Conservation (phyloP, 2,888 invertebrate genomes). For the Acanthacorydalis orientalis region DNA sequence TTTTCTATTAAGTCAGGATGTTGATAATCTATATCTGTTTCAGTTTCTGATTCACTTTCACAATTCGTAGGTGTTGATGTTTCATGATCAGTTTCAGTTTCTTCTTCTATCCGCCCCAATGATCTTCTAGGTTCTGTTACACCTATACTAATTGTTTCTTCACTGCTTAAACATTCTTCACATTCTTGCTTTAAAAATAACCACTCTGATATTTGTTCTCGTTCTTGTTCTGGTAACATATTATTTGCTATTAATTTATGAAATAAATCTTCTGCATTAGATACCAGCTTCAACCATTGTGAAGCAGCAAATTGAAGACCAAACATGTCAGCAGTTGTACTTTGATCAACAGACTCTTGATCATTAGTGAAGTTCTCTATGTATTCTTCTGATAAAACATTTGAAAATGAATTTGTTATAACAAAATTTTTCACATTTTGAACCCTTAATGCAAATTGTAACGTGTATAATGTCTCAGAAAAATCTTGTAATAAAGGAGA, state of each 20-base stretch:
- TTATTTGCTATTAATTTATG: conserved; percentile 55
- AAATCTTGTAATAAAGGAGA: conserved; percentile 50
- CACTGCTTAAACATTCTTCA: conserved; percentile 58
- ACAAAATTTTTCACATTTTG: conserved; percentile 54
- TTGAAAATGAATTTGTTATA: conserved; percentile 44
- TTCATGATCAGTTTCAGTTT: conserved; percentile 37
- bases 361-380: conserved; percentile 7
- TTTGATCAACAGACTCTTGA: conserved; percentile 9
- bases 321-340: conserved; percentile 31
- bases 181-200: conserved; percentile 73
- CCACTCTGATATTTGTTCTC: conserved; percentile 69
- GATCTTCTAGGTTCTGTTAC: conserved; percentile 32
- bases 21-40: conserved; percentile 23
- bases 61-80: conserved; percentile 21
- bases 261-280: conserved; percentile 72
- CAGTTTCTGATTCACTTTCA: conserved; percentile 11
- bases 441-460: conserved; percentile 48
- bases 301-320: conserved; percentile 68
- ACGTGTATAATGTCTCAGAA: conserved; percentile 48
- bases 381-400: conserved; percentile 7
- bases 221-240: conserved; percentile 50
- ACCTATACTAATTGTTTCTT: conserved; percentile 26
- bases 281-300: conserved; percentile 66
- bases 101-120: conserved; percentile 35
- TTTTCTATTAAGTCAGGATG: conserved; percentile 54